Evolutionary conservation across 2,797 vertebrate genomes (phyloP).

Genomic region (Sebastes minor): DNA sequence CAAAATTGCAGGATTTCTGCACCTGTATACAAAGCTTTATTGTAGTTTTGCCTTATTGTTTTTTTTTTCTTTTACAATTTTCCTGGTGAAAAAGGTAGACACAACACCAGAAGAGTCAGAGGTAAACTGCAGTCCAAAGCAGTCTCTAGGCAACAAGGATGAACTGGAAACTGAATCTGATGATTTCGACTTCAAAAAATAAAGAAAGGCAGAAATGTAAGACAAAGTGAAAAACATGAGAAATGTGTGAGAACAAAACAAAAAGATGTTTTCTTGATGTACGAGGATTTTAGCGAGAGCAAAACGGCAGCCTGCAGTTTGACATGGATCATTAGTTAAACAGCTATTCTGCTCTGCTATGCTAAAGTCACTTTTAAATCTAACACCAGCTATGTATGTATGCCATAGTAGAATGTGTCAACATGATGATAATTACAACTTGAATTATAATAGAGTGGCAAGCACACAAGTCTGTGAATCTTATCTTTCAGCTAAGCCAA

Average conservation of each 20-base stretch:
- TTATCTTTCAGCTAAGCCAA: conserved; percentile 41
- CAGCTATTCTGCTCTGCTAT: background rate
- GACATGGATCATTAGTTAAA: conserved; percentile 3
- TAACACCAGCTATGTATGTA: background rate
- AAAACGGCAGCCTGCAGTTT: background rate
- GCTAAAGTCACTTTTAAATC: conserved; percentile 9
- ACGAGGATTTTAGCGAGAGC: background rate
- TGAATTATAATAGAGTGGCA: conserved; percentile 3
- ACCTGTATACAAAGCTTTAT: background rate
- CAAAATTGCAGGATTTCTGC: background rate
- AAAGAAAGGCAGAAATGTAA: background rate
- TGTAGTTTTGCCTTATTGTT: background rate
- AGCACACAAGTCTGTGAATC: conserved; percentile 4
- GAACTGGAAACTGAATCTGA: conserved; percentile 33
- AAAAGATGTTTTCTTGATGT: background rate
- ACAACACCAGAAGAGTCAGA: conserved; percentile 19
- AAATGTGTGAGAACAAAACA: background rate
- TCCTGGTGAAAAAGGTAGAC: background rate
- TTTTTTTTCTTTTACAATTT: background rate
- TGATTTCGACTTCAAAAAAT: conserved; percentile 10
- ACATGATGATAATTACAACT: conserved; percentile 24
- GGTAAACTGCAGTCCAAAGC: conserved; percentile 36
- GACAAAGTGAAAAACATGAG: background rate
- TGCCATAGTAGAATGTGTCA: conserved; percentile 22
- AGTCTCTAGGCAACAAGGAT: conserved; percentile 59